Evolutionary conservation across 2,888 invertebrate genomes (phyloP), one percentile per base, ranked within the genome.

Genomic region (Mythimna loreyi): DNA sequence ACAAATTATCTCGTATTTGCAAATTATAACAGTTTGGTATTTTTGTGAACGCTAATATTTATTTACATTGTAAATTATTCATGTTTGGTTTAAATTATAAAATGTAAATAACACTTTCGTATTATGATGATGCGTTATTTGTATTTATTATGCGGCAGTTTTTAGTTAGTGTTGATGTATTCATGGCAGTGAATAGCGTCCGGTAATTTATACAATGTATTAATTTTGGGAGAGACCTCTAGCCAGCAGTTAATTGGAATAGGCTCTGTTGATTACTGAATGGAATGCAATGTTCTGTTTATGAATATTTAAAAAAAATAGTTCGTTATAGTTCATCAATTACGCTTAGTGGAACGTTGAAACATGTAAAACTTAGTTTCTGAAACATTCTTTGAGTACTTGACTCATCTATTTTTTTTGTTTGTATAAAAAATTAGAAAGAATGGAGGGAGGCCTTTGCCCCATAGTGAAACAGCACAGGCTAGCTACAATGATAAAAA

Each of bases 81-180:
- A 79, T 63, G 28, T 8, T 19, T 56, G 65, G 72, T 65, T 66
- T 40, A 55, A 57, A 78, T 53, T 60, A 52, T 67, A 47, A 73
- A 62, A 75, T 79, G 75, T 73, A 63, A 76, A 75, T 75, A 79
- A 59, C 45, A 67, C 50, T 62, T 40, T 63, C 21, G 11, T 52
- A 57, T 67, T 67, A 78, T 73, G 67, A 36, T 67, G 50, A 23
- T 47, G 65, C 16, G 19, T 52, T 72, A 66, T 78, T 78, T 66
- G 58, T 66, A 62, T 78, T 72, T 30, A 75, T 75, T 50, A 78
- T 62, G 52, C 33, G 28, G 30, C n/a, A 65, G 43, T 65, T 75
- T 78, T 66, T 77, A 61, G 56, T 61, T 63, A 30, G 45, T 36
- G 30, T 25, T 47, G 58, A 74, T 77, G 36, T 74, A 77, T 74